phyloP scores from a whole-genome alignment of 2,113 vertebrate genomes.

The Gavialis gangeticus region DNA sequence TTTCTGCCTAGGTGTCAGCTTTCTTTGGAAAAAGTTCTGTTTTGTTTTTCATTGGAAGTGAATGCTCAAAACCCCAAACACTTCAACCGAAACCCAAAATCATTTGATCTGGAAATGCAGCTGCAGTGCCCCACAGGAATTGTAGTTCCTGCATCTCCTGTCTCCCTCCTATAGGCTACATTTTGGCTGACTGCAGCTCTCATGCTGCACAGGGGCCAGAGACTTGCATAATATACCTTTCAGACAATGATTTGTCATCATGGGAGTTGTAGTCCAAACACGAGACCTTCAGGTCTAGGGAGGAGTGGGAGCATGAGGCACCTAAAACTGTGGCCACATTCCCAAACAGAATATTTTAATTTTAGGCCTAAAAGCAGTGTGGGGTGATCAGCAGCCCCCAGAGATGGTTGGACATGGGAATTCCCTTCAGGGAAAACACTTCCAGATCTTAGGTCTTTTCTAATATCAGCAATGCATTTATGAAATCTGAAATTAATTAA shows the following conservation, averaged over 20 bases:
- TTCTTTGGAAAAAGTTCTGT: background rate
- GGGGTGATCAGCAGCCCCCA: too few relatives aligned
- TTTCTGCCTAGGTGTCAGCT: background rate
- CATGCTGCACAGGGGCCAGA: accelerated
- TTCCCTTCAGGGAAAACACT: too few relatives aligned
- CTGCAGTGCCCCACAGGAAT: too few relatives aligned
- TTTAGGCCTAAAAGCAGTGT: background rate
- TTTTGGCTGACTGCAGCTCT: background rate
- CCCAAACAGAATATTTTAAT: background rate
- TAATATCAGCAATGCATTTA: too few relatives aligned
- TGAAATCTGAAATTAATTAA: too few relatives aligned
- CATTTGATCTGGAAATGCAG: too few relatives aligned
- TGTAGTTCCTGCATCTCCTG: background rate
- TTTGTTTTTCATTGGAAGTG: background rate
- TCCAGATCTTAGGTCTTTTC: too few relatives aligned
- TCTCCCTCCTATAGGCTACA: background rate
- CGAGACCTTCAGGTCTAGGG: background rate
- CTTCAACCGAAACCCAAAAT: background rate
- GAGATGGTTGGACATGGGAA: too few relatives aligned
- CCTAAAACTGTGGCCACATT: background rate
- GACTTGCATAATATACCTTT: background rate
- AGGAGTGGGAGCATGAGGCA: background rate
- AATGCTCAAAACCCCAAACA: background rate
- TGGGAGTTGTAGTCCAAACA: background rate
- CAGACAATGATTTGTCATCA: background rate